A percentile compares a stretch with the other conserved stretches of the same genome.
Conservation (phyloP, 2,888 invertebrate species). For the Tanytarsus gracilentus region DNA sequence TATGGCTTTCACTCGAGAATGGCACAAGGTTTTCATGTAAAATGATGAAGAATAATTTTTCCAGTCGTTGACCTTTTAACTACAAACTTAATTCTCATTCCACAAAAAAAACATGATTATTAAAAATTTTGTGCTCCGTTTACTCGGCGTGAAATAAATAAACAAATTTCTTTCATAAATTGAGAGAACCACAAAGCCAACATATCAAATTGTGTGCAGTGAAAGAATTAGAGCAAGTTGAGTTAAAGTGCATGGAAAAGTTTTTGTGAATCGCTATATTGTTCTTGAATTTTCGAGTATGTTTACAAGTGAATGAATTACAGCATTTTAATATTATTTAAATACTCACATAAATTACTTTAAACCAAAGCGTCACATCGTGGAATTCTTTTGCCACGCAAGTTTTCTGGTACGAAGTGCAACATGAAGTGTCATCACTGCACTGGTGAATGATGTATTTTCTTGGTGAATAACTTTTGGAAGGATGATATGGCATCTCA, state of each 20-base stretch:
- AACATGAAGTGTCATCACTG: slow-evolving; percentile 22
- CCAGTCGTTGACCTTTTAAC: no score
- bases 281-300: not conserved
- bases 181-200: no score
- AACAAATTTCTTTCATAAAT: no score
- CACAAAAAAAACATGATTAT: no score
- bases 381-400: slow-evolving; percentile 14
- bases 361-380: not conserved
- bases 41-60: no score
- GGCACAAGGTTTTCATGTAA: not conserved
- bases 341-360: slow-evolving; percentile 16
- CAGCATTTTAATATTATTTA: not conserved
- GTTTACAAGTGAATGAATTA: not conserved
- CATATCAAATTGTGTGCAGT: no score
- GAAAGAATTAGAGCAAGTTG: no score
- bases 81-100: no score
- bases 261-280: not conserved
- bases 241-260: not conserved
- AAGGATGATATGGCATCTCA: slow-evolving; percentile 3
- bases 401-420: slow-evolving; percentile 10
- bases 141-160: no score
- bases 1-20: slow-evolving; percentile 6
- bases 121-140: no score
- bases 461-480: slow-evolving; percentile 9
- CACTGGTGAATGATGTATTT: slow-evolving; percentile 14